Percentiles rank a stretch among this genome's conserved stretches.
Evolutionary conservation across 2,888 invertebrate species (phyloP).

Genomic region (Hymenopus coronatus): DNA sequence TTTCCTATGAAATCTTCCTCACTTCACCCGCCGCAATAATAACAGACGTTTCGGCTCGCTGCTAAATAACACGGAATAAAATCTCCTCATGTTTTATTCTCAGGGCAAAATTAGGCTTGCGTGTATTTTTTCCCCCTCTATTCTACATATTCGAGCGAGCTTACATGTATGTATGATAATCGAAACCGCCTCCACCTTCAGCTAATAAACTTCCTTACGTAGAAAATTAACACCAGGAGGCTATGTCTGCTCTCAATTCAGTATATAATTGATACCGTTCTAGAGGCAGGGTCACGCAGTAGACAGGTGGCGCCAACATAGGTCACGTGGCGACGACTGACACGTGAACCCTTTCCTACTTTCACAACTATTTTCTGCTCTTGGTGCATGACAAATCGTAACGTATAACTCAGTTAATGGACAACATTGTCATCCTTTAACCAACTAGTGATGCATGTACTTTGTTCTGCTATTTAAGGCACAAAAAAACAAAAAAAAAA

Average conservation of each 20-base stretch:
- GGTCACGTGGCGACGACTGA: constrained; percentile 1
- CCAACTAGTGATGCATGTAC: too few relatives aligned
- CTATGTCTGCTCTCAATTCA: background rate
- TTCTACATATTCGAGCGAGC: background rate
- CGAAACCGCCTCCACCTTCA: background rate
- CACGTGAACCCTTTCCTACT: background rate
- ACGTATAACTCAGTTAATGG: background rate
- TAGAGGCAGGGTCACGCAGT: background rate
- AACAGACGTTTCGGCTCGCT: background rate
- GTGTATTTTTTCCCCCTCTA: background rate
- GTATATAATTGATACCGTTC: constrained; percentile 18
- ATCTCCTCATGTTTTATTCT: background rate
- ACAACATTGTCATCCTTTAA: too few relatives aligned
- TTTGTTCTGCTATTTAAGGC: too few relatives aligned
- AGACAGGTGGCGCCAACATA: constrained; percentile 14
- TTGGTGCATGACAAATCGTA: background rate
- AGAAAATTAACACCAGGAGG: constrained; percentile 13
- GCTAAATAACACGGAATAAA: background rate
- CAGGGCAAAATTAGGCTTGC: background rate
- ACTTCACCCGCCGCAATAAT: background rate
- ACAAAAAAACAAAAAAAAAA: too few relatives aligned
- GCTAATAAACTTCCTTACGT: constrained; percentile 6
- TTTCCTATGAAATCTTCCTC: background rate
- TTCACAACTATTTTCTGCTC: background rate
- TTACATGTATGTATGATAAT: background rate